phyloP scores from a whole-genome alignment of 2,888 invertebrate species.

The Arge pagana region DNA sequence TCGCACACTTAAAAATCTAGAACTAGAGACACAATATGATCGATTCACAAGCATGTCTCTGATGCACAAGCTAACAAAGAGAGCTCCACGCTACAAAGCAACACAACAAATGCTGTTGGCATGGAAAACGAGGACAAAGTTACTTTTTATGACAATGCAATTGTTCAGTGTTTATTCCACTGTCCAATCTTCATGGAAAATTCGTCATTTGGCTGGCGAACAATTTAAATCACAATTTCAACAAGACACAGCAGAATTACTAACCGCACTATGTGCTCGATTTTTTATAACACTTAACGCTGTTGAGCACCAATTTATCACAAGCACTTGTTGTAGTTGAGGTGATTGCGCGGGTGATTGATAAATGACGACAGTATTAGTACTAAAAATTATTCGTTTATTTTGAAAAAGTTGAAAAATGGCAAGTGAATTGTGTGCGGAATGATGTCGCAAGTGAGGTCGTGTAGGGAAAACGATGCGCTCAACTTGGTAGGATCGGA shows the following conservation, averaged over 20 bases:
- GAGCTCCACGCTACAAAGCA: neutral
- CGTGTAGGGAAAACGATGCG: too few species aligned
- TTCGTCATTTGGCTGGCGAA: conserved; percentile 20
- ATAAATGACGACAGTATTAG: too few species aligned
- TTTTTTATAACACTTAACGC: neutral
- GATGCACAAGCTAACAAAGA: neutral
- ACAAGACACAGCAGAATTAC: conserved; percentile 22
- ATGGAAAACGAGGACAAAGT: conserved; percentile 21
- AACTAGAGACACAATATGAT: conserved; percentile 22
- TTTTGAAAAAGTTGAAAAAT: too few species aligned
- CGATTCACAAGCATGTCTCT: conserved; percentile 6
- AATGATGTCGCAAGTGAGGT: too few species aligned
- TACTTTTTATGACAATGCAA: conserved; percentile 24
- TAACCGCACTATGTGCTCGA: conserved; percentile 6
- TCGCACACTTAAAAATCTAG: conserved; percentile 1
- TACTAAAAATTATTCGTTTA: too few species aligned
- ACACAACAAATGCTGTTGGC: conserved; percentile 8
- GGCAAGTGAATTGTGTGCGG: too few species aligned
- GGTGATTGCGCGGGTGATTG: too few species aligned
- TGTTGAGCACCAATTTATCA: conserved; percentile 1
- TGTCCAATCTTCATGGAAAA: neutral
- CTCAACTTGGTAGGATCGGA: too few species aligned
- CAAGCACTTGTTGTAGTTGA: neutral
- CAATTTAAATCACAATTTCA: conserved; percentile 12
- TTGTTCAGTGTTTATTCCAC: conserved; percentile 26